phyloP scores from a whole-genome alignment of 2,797 vertebrate genomes.

The Epinephelus awoara region DNA sequence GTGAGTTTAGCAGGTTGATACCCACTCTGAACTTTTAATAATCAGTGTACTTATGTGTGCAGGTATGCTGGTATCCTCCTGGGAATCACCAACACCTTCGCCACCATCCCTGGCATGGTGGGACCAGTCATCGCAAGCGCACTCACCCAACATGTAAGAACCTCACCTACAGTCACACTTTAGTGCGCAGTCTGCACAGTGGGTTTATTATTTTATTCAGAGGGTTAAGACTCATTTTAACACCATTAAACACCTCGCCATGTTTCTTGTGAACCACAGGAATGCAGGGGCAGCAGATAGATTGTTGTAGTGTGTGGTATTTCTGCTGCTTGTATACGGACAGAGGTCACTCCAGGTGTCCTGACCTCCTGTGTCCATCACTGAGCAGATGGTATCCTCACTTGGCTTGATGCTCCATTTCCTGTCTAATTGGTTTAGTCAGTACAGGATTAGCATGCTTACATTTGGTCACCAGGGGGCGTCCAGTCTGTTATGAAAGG shows the following conservation, averaged over 20 bases:
- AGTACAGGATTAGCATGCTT: conserved; percentile 35
- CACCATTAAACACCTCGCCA: neutral
- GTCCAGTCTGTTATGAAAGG: neutral
- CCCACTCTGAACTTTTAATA: neutral
- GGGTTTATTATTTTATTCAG: neutral
- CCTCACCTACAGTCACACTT: neutral
- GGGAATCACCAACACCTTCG: conserved; percentile 99
- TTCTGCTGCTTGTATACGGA: neutral
- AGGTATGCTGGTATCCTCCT: conserved; percentile 97
- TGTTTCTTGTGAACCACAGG: neutral
- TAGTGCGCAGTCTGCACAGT: neutral
- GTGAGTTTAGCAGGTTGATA: neutral
- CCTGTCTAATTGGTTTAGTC: conserved; percentile 49
- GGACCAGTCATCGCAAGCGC: conserved; percentile 94
- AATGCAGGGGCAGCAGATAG: neutral
- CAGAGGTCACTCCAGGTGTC: conserved; percentile 10
- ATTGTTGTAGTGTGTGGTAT: neutral
- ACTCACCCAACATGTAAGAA: conserved; percentile 92
- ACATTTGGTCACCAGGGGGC: conserved; percentile 51
- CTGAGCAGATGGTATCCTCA: conserved; percentile 25
- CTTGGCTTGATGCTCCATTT: conserved; percentile 25
- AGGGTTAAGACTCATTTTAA: neutral
- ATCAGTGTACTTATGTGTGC: conserved; percentile 16
- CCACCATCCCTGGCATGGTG: conserved; percentile 97
- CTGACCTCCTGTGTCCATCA: conserved; percentile 2